Percentiles rank a stretch among this genome's conserved stretches.
Conservation (phyloP, 1,140 invertebrate genomes). For the Tetraneura akinire region DNA sequence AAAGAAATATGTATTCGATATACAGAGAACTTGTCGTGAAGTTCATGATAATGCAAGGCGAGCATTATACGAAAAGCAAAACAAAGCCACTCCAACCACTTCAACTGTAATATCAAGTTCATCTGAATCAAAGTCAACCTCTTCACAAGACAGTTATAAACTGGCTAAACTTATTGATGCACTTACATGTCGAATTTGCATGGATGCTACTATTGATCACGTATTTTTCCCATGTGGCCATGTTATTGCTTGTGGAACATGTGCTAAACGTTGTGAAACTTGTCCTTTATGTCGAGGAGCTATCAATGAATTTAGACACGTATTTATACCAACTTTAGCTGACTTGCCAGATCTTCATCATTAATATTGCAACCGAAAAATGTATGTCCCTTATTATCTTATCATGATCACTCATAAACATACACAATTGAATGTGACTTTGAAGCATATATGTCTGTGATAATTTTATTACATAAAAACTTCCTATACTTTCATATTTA, state of each 20-base stretch:
- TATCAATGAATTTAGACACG: conserved; percentile 72
- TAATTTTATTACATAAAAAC: conserved; percentile 41
- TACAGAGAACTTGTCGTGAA: conserved; percentile 80
- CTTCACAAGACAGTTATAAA: conserved; percentile 61
- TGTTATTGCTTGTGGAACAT: conserved; percentile 74
- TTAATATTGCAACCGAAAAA: neutral
- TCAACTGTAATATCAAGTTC: conserved; percentile 58
- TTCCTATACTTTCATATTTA: conserved; percentile 51
- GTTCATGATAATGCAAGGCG: conserved; percentile 82
- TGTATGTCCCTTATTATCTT: no score
- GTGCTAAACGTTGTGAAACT: conserved; percentile 70
- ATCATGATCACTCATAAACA: neutral
- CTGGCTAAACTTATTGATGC: conserved; percentile 67
- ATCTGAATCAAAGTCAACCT: conserved; percentile 27
- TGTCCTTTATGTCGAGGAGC: conserved; percentile 77
- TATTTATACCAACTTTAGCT: conserved; percentile 65
- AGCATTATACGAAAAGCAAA: conserved; percentile 69
- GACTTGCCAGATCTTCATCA: conserved; percentile 38
- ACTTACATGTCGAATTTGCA: conserved; percentile 78
- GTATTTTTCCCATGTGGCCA: conserved; percentile 81
- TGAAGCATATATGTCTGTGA: conserved; percentile 27
- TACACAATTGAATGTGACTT: neutral
- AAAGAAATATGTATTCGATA: conserved; percentile 87
- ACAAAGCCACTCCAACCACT: conserved; percentile 56
- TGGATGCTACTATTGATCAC: conserved; percentile 78